These are phyloP conservation scores for Prostheceraeus crozeri DNA, from an alignment of 2,888 invertebrate species.

Conservation along the genomic window DNA sequence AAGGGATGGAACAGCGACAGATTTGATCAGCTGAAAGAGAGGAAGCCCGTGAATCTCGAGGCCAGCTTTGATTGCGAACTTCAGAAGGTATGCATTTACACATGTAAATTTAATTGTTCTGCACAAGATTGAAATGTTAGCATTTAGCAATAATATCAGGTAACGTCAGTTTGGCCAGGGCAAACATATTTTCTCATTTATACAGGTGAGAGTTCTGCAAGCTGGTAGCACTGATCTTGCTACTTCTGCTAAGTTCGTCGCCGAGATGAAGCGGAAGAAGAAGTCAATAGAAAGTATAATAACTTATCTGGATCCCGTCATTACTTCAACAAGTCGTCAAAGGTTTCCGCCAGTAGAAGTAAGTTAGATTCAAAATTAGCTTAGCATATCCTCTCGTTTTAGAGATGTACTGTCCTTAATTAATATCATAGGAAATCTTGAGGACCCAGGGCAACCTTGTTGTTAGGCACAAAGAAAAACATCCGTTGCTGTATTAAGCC, in stretches of 20 bases:
- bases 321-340: not conserved
- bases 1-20: not conserved
- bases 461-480: no score
- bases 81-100: slow-evolving; percentile 9
- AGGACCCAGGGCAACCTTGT: no score
- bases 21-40: not conserved
- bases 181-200: no score
- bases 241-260: not conserved
- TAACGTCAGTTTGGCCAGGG: no score
- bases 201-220: slow-evolving; percentile 16
- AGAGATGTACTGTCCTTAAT: no score
- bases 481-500: no score
- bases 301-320: not conserved
- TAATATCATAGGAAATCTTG: no score
- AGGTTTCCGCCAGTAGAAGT: slow-evolving; percentile 1
- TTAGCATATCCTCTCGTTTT: no score
- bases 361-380: no score
- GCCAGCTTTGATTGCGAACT: slow-evolving; percentile 1
- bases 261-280: slow-evolving; percentile 8
- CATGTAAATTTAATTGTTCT: no score
- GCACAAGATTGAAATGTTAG: no score
- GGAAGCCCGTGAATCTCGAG: slow-evolving; percentile 3
- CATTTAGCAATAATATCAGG: no score
- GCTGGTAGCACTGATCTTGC: not conserved
- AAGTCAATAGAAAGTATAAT: slow-evolving; percentile 3